Conservation (phyloP, 2,888 invertebrate species). For the Biston betularia region DNA sequence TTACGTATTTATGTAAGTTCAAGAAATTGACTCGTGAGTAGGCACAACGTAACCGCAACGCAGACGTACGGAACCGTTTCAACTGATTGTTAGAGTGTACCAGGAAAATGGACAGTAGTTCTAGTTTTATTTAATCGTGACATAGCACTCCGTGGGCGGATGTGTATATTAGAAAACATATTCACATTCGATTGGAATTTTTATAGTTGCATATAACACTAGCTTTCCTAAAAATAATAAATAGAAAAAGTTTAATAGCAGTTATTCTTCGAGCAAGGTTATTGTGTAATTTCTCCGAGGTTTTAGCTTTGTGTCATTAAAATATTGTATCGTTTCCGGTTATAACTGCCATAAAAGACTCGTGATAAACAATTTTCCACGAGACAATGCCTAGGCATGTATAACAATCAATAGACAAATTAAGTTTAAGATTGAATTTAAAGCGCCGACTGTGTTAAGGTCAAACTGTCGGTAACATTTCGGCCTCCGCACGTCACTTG, state of each 20-base stretch:
- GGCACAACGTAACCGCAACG: conserved; percentile 23
- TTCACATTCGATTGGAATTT: conserved; percentile 31
- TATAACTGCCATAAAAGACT: conserved; percentile 15
- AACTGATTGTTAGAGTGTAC: conserved; percentile 37
- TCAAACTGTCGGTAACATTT: conserved; percentile 56
- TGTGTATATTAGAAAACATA: conserved; percentile 28
- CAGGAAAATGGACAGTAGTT: conserved; percentile 54
- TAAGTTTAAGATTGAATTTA: conserved; percentile 60
- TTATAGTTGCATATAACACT: conserved; percentile 29
- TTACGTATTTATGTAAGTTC: conserved; percentile 21
- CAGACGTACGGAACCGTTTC: conserved; percentile 17
- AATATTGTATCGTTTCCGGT: conserved; percentile 26
- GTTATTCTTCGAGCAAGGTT: conserved; percentile 12
- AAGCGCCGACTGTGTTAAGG: conserved; percentile 61
- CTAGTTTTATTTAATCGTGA: conserved; percentile 50
- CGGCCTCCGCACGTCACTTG: conserved; percentile 67
- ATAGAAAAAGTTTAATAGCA: conserved; percentile 22
- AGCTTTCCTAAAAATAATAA: conserved; percentile 30
- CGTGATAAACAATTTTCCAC: conserved; percentile 14
- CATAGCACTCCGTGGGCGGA: conserved; percentile 45
- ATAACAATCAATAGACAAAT: conserved; percentile 56
- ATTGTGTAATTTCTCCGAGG: conserved; percentile 14
- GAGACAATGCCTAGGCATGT: conserved; percentile 6
- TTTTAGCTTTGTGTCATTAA: conserved; percentile 20
- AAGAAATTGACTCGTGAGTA: conserved; percentile 20